These are phyloP conservation scores for Merodon equestris DNA, from an alignment of 2,888 invertebrate genomes.

Conservation along the genomic window DNA sequence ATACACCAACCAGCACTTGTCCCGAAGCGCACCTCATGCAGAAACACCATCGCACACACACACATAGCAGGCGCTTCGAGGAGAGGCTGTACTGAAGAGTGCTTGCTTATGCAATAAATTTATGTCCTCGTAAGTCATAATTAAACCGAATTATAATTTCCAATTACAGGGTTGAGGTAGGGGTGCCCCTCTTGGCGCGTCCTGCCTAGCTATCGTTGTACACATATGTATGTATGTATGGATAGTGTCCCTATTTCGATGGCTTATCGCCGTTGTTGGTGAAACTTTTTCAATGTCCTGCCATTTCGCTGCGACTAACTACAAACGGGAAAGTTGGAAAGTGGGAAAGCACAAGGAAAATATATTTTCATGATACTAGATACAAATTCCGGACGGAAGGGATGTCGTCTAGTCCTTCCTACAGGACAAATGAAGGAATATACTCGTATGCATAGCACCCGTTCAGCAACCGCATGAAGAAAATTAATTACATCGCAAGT, in stretches of 20 bases:
- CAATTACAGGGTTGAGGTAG: conserved; percentile 47
- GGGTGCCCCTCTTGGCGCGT: neutral
- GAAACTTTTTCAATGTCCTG: conserved; percentile 55
- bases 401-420: neutral
- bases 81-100: conserved; percentile 18
- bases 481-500: conserved; percentile 56
- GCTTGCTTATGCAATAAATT: conserved; percentile 63
- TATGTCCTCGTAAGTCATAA: conserved; percentile 69
- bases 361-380: conserved; percentile 57
- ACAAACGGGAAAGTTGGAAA: neutral
- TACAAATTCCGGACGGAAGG: conserved; percentile 39
- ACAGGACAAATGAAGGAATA: neutral
- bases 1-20: neutral
- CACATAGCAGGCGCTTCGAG: neutral
- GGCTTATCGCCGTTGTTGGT: conserved; percentile 53
- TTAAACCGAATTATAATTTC: conserved; percentile 68
- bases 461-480: conserved; percentile 38
- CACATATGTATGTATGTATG: no score
- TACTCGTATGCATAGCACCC: neutral
- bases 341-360: conserved; percentile 5
- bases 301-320: neutral
- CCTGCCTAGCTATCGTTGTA: neutral
- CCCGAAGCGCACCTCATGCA: conserved; percentile 25
- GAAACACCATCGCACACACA: neutral
- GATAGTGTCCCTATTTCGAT: conserved; percentile 29